Conservation (phyloP, 2,113 vertebrate species). For the Cinclus cinclus region DNA sequence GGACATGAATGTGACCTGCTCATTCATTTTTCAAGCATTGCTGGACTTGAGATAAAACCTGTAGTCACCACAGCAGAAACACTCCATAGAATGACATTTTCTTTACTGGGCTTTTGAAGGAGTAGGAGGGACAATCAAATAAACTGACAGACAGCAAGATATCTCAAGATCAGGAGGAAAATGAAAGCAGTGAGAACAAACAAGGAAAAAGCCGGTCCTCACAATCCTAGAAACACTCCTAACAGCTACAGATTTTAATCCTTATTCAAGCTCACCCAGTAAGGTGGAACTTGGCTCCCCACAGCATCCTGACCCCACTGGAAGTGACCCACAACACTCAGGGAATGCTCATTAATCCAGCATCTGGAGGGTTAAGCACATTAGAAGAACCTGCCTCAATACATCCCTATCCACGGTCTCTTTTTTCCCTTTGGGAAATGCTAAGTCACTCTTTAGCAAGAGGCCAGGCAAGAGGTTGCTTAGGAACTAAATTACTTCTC, state of each 20-base stretch:
- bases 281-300: neutral
- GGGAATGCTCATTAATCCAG: neutral
- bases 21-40: neutral
- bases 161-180: neutral
- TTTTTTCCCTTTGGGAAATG: constrained; percentile 21
- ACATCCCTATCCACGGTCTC: neutral
- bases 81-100: neutral
- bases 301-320: neutral
- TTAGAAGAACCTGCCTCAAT: constrained; percentile 11
- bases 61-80: neutral
- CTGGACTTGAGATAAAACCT: neutral
- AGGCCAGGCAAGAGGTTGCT: constrained; percentile 66
- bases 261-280: neutral
- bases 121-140: neutral
- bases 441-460: constrained; percentile 62
- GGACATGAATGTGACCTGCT: neutral
- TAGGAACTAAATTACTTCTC: constrained; percentile 68
- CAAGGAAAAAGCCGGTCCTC: neutral
- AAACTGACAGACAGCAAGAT: neutral
- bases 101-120: neutral
- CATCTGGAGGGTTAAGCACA: neutral
- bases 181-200: neutral
- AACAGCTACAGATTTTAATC: neutral
- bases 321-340: neutral
- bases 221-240: neutral